Evolutionary conservation across 2,888 invertebrate species (phyloP), one percentile per base, ranked within the genome.

Genomic region (Apotomis betuletana): DNA sequence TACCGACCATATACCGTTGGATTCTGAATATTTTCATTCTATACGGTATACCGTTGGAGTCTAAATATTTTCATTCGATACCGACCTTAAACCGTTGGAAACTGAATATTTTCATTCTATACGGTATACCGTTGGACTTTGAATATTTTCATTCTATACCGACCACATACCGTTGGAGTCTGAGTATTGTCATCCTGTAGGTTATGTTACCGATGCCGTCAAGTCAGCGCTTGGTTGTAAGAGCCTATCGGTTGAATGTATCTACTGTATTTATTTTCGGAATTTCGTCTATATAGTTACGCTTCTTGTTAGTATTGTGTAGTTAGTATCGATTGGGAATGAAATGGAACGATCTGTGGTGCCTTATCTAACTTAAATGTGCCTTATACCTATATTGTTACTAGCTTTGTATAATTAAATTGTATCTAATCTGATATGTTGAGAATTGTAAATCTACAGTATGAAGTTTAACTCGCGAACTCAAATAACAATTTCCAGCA

Each of bases 251-350:
- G 88, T 89, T 82, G 83, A 84, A 82, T 83, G 83, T 83, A 82
- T 83, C 82, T 79, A 83, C 80, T 85, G 82, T 86, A 85, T 85
- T 86, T 86, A 86, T 85, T 85, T 81, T 81, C 76, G 77, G 76
- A 78, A 79, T 77, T 78, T 75, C 78, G 74, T 83, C 77, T 83
- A 80, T 80, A 80, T 67, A 84, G 86, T 82, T 88, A 91, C 89
- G 90, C 90, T 91, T 91, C 84, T 83, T 84, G 84, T 82, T 83
- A 88, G 85, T 86, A 84, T 83, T 81, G 79, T 82, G 81, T 85
- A 86, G 81, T 85, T 83, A 84, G 81, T 84, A 79, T 83, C 78
- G 81, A 80, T 83, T 78, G 80, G 83, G 78, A 81, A 81, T 80
- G 75, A 79, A 79, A 77, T 73, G 74, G 79, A 87, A 87, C 87